phyloP scores from a whole-genome alignment of 2,888 invertebrate genomes.

The Lithophane socia region DNA sequence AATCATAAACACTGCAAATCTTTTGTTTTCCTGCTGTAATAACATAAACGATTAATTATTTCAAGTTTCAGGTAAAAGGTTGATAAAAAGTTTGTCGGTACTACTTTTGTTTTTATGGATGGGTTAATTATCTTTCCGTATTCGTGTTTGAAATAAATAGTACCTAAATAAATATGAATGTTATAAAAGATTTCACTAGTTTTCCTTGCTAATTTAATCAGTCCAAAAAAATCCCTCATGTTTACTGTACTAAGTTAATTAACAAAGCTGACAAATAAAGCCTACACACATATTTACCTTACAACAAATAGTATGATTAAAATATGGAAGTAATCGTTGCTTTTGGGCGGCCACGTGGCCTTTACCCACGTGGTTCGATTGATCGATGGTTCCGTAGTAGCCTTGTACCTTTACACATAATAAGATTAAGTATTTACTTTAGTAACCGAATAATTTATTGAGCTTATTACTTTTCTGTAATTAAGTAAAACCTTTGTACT shows the following conservation, averaged over 20 bases:
- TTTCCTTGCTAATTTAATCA: background rate
- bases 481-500: background rate
- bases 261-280: no score
- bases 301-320: background rate
- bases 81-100: background rate
- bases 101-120: background rate
- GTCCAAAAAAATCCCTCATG: no score
- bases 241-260: background rate
- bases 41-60: background rate
- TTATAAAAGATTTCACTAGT: background rate
- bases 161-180: background rate
- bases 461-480: background rate
- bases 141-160: background rate
- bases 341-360: constrained; percentile 56
- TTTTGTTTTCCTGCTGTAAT: background rate
- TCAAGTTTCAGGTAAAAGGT: background rate
- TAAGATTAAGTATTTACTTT: constrained; percentile 2
- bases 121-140: background rate
- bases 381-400: constrained; percentile 58
- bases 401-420: constrained; percentile 47
- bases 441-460: background rate
- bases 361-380: constrained; percentile 58
- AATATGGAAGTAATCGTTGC: constrained; percentile 5
- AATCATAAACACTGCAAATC: background rate
- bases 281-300: background rate